Base-by-base conservation (phyloP, 2,113 vertebrate genomes). In the Nothoprocta pentlandii region DNA sequence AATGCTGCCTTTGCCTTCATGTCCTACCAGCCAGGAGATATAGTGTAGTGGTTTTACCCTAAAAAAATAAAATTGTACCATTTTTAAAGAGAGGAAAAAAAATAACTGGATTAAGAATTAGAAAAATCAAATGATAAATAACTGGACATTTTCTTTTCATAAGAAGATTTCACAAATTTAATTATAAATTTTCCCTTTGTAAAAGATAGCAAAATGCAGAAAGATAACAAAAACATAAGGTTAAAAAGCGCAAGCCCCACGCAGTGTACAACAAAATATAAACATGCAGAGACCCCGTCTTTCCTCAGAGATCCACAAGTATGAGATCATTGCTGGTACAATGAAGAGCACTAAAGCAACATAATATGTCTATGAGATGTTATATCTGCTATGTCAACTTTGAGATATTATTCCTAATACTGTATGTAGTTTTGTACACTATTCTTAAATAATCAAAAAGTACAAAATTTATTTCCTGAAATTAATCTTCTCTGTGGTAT, bases 1-100 rank as follows among this genome's bases (percentile, higher is more conserved):
- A 95, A 99, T 98, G 96, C 98, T 99, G 93, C 98, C 98, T 71
- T 97, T 97, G 39, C 99, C 99, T 96, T 99, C 99, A 78, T 99
- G 99, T 95, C 98, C 99, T 44, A 99, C 98, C 93, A 99, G 96
- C 98, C 99, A 99, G 80, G 99, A 99, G 83, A 99, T 98, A 94
- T 98, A 99, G 92, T 99, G 98, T 81, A 99, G 98, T 68, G 98
- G 99, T 75, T 99, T 99, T 95, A 98, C 98, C 93, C 99, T 99
- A 96, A 76, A 91, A 39, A 93, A 92, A 61, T 42, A 21, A 11
- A 41, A 62, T 69, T 17, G 23, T 46, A 30, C 32, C 23, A 41
- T 14, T 58, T 54, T 66, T 16, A 51, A 56, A 32, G 53, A 20
- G 12, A 25, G 6, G n/a, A 13, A 17, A 6, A 36, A 42, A 75